Evolutionary conservation across 2,888 invertebrate genomes (phyloP), one percentile per base, ranked within the genome.

Genomic region (Lasioglossum leucozonium): DNA sequence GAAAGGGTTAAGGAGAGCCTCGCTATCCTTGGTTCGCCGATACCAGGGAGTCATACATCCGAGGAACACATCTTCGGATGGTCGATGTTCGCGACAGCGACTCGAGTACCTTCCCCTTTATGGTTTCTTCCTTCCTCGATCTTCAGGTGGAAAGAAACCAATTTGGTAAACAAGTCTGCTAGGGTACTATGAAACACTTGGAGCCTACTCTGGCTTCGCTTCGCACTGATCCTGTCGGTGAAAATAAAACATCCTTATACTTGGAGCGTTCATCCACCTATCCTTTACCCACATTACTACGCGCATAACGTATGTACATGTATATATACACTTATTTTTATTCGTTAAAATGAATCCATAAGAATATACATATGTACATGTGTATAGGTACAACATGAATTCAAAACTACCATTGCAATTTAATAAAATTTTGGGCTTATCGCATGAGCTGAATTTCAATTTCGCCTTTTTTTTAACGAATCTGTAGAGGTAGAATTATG

Each of bases 121-220:
- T 79, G 69, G 77, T 47, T 73, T 78, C 51, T n/a, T 71, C 62
- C 58, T 62, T 76, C 18, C 44, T 76, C 77, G 44, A 73, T 51
- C 77, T 44, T 34, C 62, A 74, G 18, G 72, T 44, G 82, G 72
- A 79, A 82, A 86, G 87, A 87, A 87, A 86, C 82, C 79, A 86
- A 79, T 86, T 87, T 83, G 73, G 86, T 84, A 86, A 87, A 90
- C 91, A 90, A 88, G 83, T 79, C 47, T 89, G 81, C 72, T 81
- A 88, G 89, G 91, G 79, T 73, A 86, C 22, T 78, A 91, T 85
- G 55, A 91, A 22, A 77, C n/a, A 22, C 30, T 11, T 67, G 65
- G 82, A 86, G 82, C 65, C 65, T 77, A 18, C 16, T 13, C 58
- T 1, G 47, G 0, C 44, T 30, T 42, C 8, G n/a, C 6, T 40